phyloP scores from a whole-genome alignment of 2,113 vertebrate genomes.

The Silurus meridionalis region DNA sequence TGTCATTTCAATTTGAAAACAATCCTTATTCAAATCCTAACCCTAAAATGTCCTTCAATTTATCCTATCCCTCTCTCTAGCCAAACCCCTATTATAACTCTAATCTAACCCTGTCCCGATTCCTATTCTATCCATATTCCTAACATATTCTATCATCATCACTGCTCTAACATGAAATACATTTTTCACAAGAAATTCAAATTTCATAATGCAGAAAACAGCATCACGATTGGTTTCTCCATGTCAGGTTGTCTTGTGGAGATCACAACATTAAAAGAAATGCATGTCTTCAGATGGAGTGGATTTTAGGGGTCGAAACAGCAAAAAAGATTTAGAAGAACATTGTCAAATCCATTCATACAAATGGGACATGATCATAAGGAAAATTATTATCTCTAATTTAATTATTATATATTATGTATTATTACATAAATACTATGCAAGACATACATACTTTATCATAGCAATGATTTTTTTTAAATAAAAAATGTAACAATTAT shows the following conservation, averaged over 20 bases:
- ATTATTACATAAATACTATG: too few species aligned
- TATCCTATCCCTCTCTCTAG: not conserved
- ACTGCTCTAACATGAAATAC: not conserved
- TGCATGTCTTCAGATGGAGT: not conserved
- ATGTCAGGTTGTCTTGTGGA: not conserved
- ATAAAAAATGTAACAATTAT: too few species aligned
- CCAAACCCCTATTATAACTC: not conserved
- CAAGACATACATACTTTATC: too few species aligned
- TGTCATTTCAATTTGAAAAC: not conserved
- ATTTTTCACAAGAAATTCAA: not conserved
- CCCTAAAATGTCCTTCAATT: not conserved
- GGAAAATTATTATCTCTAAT: too few species aligned
- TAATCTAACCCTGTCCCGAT: not conserved
- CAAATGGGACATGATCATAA: too few species aligned
- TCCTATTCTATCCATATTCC: not conserved
- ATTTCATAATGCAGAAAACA: not conserved
- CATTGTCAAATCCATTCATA: too few species aligned
- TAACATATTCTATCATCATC: too few species aligned
- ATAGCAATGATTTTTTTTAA: too few species aligned
- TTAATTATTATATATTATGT: too few species aligned
- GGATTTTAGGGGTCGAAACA: not conserved
- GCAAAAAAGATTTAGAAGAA: not conserved
- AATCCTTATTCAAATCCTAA: not conserved
- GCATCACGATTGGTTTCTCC: not conserved
- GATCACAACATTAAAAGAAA: not conserved